Evolutionary conservation across 1,140 invertebrate species (phyloP), one percentile per base, ranked within the genome.

Genomic region (Trichonephila clavata): DNA sequence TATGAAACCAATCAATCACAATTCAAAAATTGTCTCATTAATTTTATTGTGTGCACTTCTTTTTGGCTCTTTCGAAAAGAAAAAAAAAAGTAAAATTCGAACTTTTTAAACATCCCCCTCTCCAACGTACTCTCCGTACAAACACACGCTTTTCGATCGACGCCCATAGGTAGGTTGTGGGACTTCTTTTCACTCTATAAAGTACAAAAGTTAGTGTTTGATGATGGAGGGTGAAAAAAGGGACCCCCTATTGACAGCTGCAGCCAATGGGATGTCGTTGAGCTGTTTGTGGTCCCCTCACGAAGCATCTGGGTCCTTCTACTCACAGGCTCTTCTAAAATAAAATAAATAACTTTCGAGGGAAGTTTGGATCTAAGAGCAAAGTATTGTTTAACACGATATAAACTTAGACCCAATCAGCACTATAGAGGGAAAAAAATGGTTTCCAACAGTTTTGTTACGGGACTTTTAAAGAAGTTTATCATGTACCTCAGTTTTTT

Each of bases 201-300:
- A 87, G 32, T 63, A 87, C 81, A 84, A 84, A 84, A 84, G 81
- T 84, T 50, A 50, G 81, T 84, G 81, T 84, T 84, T 84, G 81
- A 20, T 5, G 18, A 63, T 7, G 86, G 60, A 24, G 87, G 86
- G 61, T 63, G 57, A 87, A 63, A 87, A 10, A 2, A 24, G 10
- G 32, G 61, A 24, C 16, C 32, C 59, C 87, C 32, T 20, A 14
- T 77, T 24, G 32, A 77, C 89, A 90, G 89, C 89, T 90, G 89
- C 89, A 90, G 18, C 89, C 68, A 90, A 90, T 90, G 89, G 89
- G 89, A 90, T 90, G 89, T 90, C 89, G 89, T 60, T 60, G 89
- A 81, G 89, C 89, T 90, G 89, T 90, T 90, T 90, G 89, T 81
- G 89, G 89, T 90, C 68, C 89, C 89, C 32, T 24, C 57, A 39